Percentiles rank a stretch among this genome's conserved stretches.
These are phyloP conservation scores for Hybos culiciformis DNA, from an alignment of 2,888 invertebrate species.

Conservation along the genomic window DNA sequence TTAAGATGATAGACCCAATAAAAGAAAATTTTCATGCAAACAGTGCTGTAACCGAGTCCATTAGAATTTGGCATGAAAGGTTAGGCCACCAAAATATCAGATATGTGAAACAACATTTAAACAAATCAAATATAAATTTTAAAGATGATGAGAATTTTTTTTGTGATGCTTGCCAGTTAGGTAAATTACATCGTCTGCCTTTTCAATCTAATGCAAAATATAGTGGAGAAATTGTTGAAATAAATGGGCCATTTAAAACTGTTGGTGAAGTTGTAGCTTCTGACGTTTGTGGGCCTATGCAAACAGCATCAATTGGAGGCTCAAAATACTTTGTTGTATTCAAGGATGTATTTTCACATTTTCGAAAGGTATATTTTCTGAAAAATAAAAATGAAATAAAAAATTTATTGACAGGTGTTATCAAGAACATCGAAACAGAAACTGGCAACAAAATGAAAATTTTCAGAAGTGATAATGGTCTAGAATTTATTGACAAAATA, in stretches of 20 bases:
- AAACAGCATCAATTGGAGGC: background rate
- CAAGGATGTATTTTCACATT: background rate
- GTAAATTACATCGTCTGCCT: background rate
- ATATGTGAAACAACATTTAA: background rate
- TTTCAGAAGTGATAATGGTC: too few relatives aligned
- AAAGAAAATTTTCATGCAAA: background rate
- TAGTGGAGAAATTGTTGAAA: too few relatives aligned
- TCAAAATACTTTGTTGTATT: background rate
- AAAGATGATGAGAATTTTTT: background rate
- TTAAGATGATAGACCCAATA: background rate
- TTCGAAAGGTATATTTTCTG: background rate
- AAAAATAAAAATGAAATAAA: too few relatives aligned
- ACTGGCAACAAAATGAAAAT: too few relatives aligned
- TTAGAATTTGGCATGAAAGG: background rate
- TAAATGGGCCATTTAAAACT: too few relatives aligned
- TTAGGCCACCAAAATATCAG: background rate
- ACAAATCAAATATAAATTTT: background rate
- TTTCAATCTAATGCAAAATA: background rate
- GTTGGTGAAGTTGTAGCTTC: background rate
- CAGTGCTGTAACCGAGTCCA: background rate
- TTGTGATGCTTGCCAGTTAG: background rate
- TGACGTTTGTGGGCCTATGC: background rate
- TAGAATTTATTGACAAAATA: conserved; percentile 8
- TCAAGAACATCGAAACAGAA: too few relatives aligned
- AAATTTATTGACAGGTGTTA: too few relatives aligned